phyloP scores from a whole-genome alignment of 2,888 invertebrate species.

The Flexamia atlantica region DNA sequence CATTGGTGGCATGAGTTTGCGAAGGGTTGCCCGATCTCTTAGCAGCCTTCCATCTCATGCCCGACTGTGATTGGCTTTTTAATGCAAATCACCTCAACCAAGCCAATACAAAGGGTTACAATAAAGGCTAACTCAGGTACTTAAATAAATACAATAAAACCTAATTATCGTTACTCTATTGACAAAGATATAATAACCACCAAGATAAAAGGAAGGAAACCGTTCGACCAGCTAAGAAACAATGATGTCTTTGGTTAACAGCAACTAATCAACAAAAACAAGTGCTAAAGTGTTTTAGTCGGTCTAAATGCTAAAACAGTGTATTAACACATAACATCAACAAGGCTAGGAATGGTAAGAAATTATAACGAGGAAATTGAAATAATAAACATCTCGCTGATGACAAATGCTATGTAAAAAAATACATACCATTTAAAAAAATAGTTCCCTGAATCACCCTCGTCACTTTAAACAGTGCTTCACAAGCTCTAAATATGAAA shows the following conservation, averaged over 20 bases:
- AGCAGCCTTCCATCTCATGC: too few species aligned
- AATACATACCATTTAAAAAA: constrained; percentile 1
- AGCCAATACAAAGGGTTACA: constrained; percentile 9
- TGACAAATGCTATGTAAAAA: not conserved
- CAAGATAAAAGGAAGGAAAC: constrained; percentile 37
- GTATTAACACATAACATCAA: constrained; percentile 23
- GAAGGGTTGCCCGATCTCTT: too few species aligned
- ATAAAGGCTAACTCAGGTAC: constrained; percentile 48
- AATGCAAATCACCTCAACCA: not conserved
- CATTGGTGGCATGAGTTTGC: too few species aligned
- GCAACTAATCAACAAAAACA: constrained; percentile 19
- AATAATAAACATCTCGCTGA: not conserved
- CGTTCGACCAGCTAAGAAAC: constrained; percentile 21
- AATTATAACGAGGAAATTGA: constrained; percentile 1
- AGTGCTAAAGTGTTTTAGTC: constrained; percentile 23
- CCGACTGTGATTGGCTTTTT: too few species aligned
- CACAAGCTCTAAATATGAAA: not conserved
- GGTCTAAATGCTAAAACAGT: constrained; percentile 39
- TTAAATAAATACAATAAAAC: constrained; percentile 35
- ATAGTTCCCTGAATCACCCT: constrained; percentile 25
- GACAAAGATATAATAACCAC: constrained; percentile 48
- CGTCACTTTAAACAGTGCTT: not conserved
- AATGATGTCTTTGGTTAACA: constrained; percentile 31
- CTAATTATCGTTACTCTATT: constrained; percentile 13
- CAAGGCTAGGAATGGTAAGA: constrained; percentile 20